phyloP scores from a whole-genome alignment of 23 tunicate genomes.

The Trididemnum nubilum region DNA sequence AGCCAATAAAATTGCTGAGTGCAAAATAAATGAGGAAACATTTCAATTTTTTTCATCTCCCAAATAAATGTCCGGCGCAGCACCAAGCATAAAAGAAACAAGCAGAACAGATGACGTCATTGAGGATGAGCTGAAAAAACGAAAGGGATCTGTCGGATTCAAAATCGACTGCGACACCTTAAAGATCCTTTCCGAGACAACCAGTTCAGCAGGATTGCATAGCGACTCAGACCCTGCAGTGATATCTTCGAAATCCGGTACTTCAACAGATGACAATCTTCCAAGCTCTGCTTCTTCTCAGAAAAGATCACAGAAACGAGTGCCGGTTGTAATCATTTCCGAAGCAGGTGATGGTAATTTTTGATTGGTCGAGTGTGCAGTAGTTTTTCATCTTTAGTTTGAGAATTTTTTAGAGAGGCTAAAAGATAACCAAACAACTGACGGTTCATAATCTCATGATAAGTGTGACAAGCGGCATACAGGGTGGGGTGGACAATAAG shows the following conservation, averaged over 20 bases:
- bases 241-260: no score
- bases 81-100: background rate
- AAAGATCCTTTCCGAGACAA: background rate
- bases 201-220: no score
- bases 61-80: constrained; percentile 15
- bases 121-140: background rate
- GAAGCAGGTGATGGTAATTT: background rate
- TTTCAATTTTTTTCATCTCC: background rate
- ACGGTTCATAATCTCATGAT: no score
- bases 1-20: background rate
- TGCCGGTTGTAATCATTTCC: background rate
- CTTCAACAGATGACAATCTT: no score
- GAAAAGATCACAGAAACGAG: background rate
- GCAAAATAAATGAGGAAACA: constrained; percentile 5
- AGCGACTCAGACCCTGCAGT: no score
- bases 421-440: no score
- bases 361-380: no score
- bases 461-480: no score
- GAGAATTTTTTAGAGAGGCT: no score
- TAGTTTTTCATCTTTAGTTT: no score
- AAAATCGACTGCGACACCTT: background rate
- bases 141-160: background rate
- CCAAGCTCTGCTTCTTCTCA: background rate
- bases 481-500: no score
- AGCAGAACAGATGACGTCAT: background rate